Conservation (phyloP, 2,888 invertebrate genomes). For the Polia nebulosa region DNA sequence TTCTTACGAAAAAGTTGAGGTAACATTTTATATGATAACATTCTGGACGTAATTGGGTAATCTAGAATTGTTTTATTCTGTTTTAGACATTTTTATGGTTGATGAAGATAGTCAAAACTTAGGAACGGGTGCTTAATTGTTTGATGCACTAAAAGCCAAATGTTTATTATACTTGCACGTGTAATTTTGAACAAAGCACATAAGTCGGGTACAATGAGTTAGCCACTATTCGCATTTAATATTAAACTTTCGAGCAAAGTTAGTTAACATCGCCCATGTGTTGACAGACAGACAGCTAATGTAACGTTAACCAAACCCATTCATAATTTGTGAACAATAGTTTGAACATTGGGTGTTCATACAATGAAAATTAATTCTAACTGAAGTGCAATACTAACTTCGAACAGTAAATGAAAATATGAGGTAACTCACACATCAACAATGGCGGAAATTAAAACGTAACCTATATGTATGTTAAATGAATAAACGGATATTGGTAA, state of each 20-base stretch:
- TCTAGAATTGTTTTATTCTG: constrained; percentile 62
- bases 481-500: constrained; percentile 39
- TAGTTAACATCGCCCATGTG: constrained; percentile 40
- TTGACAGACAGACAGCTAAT: constrained; percentile 52
- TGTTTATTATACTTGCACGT: constrained; percentile 11
- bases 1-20: constrained; percentile 80
- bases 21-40: constrained; percentile 69
- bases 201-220: constrained; percentile 22
- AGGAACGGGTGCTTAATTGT: not conserved
- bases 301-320: constrained; percentile 38
- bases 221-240: constrained; percentile 44
- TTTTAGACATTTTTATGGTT: constrained; percentile 55
- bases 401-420: constrained; percentile 33
- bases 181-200: constrained; percentile 33
- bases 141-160: not conserved
- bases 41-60: constrained; percentile 58
- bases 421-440: constrained; percentile 30
- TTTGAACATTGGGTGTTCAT: constrained; percentile 31
- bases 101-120: constrained; percentile 52
- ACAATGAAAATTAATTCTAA: constrained; percentile 53
- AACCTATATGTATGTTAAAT: constrained; percentile 26
- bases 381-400: constrained; percentile 45
- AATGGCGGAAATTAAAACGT: constrained; percentile 38
- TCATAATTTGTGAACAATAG: constrained; percentile 42
- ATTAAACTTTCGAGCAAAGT: constrained; percentile 53